phyloP scores from a whole-genome alignment of 2,797 vertebrate genomes.

The Coregonus ussuriensis region DNA sequence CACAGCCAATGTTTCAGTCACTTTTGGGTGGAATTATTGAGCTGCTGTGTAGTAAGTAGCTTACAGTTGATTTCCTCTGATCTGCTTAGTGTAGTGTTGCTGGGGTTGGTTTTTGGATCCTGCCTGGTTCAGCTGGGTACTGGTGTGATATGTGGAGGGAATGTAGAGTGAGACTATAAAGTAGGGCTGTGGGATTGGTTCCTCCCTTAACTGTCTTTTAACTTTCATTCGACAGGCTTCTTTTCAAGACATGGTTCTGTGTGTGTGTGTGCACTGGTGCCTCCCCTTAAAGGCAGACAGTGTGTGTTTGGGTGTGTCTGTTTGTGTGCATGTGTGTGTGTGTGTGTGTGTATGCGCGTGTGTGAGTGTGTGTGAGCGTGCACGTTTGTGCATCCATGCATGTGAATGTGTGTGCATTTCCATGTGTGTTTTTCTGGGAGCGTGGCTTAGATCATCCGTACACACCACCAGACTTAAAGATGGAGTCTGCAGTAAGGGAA shows the following conservation, averaged over 20 bases:
- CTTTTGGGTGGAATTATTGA: slow-evolving; percentile 24
- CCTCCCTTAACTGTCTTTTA: slow-evolving; percentile 13
- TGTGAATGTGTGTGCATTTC: not conserved
- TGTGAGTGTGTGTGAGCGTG: not conserved
- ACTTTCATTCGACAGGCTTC: slow-evolving; percentile 9
- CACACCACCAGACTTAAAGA: not conserved
- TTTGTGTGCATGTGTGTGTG: not conserved
- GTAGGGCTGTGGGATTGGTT: not conserved
- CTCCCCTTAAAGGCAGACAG: not conserved
- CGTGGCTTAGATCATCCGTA: not conserved
- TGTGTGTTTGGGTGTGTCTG: not conserved
- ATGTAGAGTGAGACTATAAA: no score
- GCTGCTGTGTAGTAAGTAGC: slow-evolving; percentile 38
- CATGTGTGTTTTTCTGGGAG: not conserved
- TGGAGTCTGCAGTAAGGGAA: no score
- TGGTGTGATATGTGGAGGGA: no score
- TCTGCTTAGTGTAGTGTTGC: slow-evolving; percentile 17
- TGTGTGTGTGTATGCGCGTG: not conserved
- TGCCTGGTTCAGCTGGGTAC: no score
- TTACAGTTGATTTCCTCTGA: slow-evolving; percentile 40
- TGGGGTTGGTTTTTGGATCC: not conserved
- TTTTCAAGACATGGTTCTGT: slow-evolving; percentile 11
- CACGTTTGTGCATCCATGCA: slow-evolving; percentile 6
- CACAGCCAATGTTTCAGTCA: not conserved
- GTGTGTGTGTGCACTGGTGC: not conserved